Conservation (phyloP, 1,140 invertebrate genomes). For the Eupeodes corollae region DNA sequence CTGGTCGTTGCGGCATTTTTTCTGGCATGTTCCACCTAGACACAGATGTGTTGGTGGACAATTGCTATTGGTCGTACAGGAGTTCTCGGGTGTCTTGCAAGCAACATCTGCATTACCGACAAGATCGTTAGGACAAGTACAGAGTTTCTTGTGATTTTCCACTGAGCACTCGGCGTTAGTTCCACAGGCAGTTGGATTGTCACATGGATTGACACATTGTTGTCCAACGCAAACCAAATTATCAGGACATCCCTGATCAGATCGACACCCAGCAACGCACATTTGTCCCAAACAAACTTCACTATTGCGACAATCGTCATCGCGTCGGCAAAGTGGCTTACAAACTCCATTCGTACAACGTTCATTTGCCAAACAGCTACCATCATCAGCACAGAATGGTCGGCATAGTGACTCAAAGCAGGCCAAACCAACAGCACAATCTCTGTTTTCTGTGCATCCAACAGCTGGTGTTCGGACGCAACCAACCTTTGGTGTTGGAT, state of each 20-base stretch:
- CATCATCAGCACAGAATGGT: slow-evolving; percentile 60
- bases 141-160: slow-evolving; percentile 57
- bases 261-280: slow-evolving; percentile 67
- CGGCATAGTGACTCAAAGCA: slow-evolving; percentile 62
- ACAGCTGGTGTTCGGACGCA: slow-evolving; percentile 64
- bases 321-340: slow-evolving; percentile 58
- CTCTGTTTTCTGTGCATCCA: slow-evolving; percentile 58
- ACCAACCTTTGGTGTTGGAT: slow-evolving; percentile 69
- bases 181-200: slow-evolving; percentile 65
- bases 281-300: slow-evolving; percentile 73
- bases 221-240: slow-evolving; percentile 60
- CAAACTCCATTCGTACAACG: slow-evolving; percentile 58
- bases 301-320: slow-evolving; percentile 68
- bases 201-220: slow-evolving; percentile 64
- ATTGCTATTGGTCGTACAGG: slow-evolving; percentile 50
- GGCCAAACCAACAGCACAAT: slow-evolving; percentile 54
- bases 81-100: slow-evolving; percentile 54
- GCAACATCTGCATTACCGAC: slow-evolving; percentile 60
- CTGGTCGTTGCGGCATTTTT: slow-evolving; percentile 63
- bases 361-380: slow-evolving; percentile 70
- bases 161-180: slow-evolving; percentile 65
- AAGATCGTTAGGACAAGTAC: slow-evolving; percentile 58
- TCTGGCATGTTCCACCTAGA: slow-evolving; percentile 60
- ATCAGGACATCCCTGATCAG: slow-evolving; percentile 61
- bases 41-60: slow-evolving; percentile 59